Conservation (phyloP, 2,113 vertebrate genomes). For the Opisthocomus hoazin region DNA sequence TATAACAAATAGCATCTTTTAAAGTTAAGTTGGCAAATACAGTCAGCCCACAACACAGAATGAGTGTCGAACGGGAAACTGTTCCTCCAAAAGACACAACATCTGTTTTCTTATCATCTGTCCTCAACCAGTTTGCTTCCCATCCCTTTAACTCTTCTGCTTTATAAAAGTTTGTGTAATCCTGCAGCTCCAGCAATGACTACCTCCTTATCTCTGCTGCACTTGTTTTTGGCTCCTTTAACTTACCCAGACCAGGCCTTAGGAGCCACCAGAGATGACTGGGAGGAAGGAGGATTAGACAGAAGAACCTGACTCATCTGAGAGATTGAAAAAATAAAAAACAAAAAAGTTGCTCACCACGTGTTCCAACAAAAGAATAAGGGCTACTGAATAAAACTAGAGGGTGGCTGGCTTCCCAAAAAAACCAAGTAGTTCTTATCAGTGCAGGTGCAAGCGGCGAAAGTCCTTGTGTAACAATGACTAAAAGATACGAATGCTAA, state of each 20-base stretch:
- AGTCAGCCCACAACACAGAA: neutral
- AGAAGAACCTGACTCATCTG: neutral
- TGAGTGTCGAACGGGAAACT: neutral
- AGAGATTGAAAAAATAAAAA: neutral
- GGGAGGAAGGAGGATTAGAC: neutral
- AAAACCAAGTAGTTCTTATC: neutral
- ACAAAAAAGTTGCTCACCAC: neutral
- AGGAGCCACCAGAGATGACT: neutral
- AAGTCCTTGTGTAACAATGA: neutral
- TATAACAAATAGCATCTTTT: neutral
- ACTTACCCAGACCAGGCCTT: neutral
- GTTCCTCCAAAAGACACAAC: neutral
- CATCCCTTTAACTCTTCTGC: neutral
- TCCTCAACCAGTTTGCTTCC: neutral
- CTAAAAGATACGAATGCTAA: neutral
- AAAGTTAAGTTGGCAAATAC: neutral
- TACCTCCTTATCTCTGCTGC: neutral
- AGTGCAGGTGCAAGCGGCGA: neutral
- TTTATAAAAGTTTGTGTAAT: neutral
- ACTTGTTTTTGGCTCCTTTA: neutral
- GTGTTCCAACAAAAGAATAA: neutral
- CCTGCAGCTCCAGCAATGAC: neutral
- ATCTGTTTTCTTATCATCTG: neutral
- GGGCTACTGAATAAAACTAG: neutral
- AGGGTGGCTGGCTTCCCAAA: neutral